Conservation (phyloP, 2,113 vertebrate genomes). For the Plotosus lineatus region DNA sequence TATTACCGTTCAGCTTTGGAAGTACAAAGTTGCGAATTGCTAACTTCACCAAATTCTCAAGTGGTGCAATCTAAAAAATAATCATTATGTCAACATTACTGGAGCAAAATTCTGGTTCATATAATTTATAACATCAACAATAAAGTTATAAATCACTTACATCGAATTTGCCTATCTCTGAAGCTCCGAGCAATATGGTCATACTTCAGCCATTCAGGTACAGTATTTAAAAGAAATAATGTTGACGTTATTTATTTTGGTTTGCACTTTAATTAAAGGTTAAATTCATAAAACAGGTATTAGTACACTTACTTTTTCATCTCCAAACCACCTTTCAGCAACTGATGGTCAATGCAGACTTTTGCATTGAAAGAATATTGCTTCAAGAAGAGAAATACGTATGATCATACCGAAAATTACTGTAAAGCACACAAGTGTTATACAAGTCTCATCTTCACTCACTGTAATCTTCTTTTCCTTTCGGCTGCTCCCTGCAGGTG, state of each 20-base stretch:
- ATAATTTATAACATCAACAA: too few relatives aligned
- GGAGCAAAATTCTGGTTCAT: too few relatives aligned
- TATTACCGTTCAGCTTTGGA: constrained; percentile 42
- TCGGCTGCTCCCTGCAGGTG: too few relatives aligned
- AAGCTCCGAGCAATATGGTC: constrained; percentile 38
- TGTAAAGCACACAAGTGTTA: not conserved
- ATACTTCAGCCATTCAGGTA: constrained; percentile 27
- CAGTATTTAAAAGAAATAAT: not conserved
- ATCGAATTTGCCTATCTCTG: constrained; percentile 41
- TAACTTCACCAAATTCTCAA: not conserved
- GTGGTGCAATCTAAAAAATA: constrained; percentile 11
- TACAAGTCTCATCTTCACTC: not conserved
- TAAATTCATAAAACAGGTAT: not conserved
- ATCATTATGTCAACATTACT: too few relatives aligned
- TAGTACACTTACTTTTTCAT: constrained; percentile 41
- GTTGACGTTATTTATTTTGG: not conserved
- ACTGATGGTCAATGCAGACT: constrained; percentile 7
- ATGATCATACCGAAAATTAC: not conserved
- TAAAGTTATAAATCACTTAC: constrained; percentile 35
- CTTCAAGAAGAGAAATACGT: constrained; percentile 27
- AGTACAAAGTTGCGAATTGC: constrained; percentile 10
- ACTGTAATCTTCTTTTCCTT: too few relatives aligned
- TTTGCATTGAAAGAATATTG: constrained; percentile 18
- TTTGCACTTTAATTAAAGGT: not conserved
- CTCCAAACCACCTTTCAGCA: constrained; percentile 30